These are phyloP conservation scores for Zootermopsis nevadensis DNA, from an alignment of 2,888 invertebrate species.

Conservation along the genomic window DNA sequence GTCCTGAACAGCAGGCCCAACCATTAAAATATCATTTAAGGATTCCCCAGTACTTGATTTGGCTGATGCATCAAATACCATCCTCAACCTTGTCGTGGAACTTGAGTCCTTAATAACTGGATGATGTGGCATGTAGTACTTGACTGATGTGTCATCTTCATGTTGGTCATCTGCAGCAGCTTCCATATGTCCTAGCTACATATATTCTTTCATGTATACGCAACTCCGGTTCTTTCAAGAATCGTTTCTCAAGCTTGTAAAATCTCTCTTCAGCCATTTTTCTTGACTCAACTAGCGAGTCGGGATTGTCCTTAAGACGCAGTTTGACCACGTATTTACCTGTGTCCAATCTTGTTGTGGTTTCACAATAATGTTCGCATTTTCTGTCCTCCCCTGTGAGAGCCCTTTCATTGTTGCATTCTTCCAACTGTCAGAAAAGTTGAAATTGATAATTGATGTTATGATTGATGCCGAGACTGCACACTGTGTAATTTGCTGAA, in stretches of 20 bases:
- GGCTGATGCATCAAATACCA: neutral
- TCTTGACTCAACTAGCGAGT: neutral
- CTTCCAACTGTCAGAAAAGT: neutral
- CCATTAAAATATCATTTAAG: neutral
- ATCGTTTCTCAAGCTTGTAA: neutral
- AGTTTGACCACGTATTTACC: neutral
- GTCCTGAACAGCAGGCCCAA: neutral
- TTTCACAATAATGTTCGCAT: neutral
- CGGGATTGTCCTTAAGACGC: neutral
- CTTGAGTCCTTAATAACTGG: neutral
- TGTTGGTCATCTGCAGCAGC: neutral
- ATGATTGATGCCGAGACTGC: neutral
- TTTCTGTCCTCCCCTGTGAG: neutral
- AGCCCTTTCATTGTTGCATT: neutral
- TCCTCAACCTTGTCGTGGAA: neutral
- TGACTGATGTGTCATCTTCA: neutral
- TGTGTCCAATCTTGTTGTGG: neutral
- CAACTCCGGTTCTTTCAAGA: neutral
- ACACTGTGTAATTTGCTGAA: too few species aligned
- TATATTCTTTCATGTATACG: neutral
- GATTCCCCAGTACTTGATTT: neutral
- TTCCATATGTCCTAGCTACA: neutral
- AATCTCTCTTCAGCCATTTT: neutral
- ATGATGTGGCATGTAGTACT: slow-evolving; percentile 16
- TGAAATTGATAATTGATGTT: neutral